Base-by-base conservation (phyloP, 1,140 invertebrate genomes). In the Orius insidiosus region DNA sequence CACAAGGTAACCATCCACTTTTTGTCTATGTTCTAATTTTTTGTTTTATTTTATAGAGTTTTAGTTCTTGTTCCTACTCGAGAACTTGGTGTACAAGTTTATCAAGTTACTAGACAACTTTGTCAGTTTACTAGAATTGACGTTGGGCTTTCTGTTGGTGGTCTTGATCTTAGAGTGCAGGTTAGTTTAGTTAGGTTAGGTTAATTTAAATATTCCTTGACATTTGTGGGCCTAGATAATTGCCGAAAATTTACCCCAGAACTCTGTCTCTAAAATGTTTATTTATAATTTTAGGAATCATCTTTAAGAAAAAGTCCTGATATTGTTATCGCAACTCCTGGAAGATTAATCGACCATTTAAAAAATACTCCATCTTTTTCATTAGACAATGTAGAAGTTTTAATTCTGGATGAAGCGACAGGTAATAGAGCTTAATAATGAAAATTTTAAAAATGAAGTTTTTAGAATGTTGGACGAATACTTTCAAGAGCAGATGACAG, bases 401-500 rank as follows among this genome's bases (percentile, higher is more conserved):
- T 96, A 8, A 85, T 97, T 47, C 61, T 97, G 7, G 92, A 97
- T 62, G 92, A 97, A 68, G 92, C 52, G 92, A 95, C 64, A 80
- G 84, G 78, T 83, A 36, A 36, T 36, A 36, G 3, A 36, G 9
- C 35, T 36, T 10, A 36, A 36, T 36, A 11, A 18, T 16, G 13
- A 36, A 36, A 36, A 36, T 36, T 11, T 9, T 4, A 24, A 24
- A n/a, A n/a, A n/a, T n/a, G n/a, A n/a, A n/a, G 58, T 61, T 55
- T 60, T 57, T 58, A 82, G 90, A 55, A 97, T 98, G 88, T 66
- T 99, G 54, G 94, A 98, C 65, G 94, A 98, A 62, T 89, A 89
- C 61, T 98, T 98, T 67, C 85, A 87, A 0, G 88, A 96, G 53
- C 94, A 98, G 64, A 92, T 98, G 85, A 95, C 94, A 58, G 89